These are phyloP conservation scores for Cebuella pygmaea DNA, from an alignment of 2,797 vertebrate species.

Conservation along the genomic window DNA sequence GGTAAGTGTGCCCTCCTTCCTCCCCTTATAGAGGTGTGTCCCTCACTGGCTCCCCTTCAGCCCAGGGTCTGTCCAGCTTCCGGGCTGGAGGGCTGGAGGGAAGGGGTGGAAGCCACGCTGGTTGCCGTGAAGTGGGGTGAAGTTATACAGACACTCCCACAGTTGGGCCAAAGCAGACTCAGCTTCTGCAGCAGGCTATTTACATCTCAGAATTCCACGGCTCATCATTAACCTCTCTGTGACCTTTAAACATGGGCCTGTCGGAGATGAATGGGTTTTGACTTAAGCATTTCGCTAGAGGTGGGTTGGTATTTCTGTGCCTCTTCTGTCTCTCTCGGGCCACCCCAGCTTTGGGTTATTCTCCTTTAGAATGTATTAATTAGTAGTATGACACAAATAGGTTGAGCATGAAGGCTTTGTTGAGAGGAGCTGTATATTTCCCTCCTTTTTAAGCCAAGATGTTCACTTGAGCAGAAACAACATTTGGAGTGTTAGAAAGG, in stretches of 20 bases:
- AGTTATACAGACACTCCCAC: conserved; percentile 45
- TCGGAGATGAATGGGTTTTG: conserved; percentile 63
- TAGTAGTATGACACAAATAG: not conserved
- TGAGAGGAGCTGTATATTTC: not conserved
- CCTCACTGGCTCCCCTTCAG: not conserved
- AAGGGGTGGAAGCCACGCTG: conserved; percentile 15
- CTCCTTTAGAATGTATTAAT: not conserved
- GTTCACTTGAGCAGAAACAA: not conserved
- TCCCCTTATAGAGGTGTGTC: conserved; percentile 63
- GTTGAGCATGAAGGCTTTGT: not conserved
- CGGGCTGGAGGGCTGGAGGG: not conserved
- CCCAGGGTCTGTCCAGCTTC: not conserved
- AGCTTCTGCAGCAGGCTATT: conserved; percentile 50
- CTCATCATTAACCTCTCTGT: conserved; percentile 70
- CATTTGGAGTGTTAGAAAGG: not conserved
- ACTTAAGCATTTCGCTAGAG: not conserved
- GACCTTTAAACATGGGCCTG: conserved; percentile 69
- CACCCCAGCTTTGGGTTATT: not conserved
- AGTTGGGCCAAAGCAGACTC: not conserved
- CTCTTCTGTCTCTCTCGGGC: not conserved
- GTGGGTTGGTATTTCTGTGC: conserved; percentile 46
- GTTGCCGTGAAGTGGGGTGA: conserved; percentile 64
- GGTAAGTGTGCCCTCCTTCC: conserved; percentile 87
- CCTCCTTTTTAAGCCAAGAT: not conserved
- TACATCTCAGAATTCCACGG: conserved; percentile 61